Percentiles rank a stretch among this genome's conserved stretches.
These are phyloP conservation scores for Lepidurus couesii DNA, from an alignment of 1,140 invertebrate genomes.

Conservation along the genomic window DNA sequence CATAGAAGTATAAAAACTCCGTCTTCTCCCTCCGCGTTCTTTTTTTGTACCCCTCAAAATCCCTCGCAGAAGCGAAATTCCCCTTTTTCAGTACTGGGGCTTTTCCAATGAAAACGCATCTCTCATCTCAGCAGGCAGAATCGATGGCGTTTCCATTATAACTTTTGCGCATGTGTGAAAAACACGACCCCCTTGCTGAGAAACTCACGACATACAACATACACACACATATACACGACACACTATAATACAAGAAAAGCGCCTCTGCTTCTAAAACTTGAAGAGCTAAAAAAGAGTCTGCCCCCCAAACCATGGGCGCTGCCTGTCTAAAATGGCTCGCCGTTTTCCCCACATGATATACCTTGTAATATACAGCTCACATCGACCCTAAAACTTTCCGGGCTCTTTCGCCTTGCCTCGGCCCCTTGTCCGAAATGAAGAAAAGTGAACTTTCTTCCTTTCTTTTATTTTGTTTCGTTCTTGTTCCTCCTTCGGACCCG, in stretches of 20 bases:
- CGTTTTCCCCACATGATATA: background rate
- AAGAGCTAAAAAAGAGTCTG: background rate
- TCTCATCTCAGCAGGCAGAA: slow-evolving; percentile 17
- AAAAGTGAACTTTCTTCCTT: background rate
- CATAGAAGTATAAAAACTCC: slow-evolving; percentile 6
- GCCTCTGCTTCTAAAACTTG: background rate
- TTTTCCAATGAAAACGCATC: slow-evolving; percentile 22
- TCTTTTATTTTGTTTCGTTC: background rate
- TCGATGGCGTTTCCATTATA: slow-evolving; percentile 19
- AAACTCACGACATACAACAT: slow-evolving; percentile 16
- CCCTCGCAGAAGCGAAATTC: background rate
- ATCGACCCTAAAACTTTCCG: slow-evolving; percentile 3
- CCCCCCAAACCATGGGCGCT: background rate
- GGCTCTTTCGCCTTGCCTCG: background rate
- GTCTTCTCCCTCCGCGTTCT: background rate
- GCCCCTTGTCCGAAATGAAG: background rate
- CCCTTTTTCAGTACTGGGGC: slow-evolving; percentile 4
- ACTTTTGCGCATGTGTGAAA: slow-evolving; percentile 19
- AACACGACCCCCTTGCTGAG: background rate
- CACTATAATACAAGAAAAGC: slow-evolving; percentile 2
- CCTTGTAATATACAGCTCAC: slow-evolving; percentile 19
- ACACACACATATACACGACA: slow-evolving; percentile 4
- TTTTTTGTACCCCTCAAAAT: background rate
- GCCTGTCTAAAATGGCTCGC: background rate
- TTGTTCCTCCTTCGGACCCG: background rate